Conservation (phyloP, 2,888 invertebrate species). For the Celastrina argiolus region DNA sequence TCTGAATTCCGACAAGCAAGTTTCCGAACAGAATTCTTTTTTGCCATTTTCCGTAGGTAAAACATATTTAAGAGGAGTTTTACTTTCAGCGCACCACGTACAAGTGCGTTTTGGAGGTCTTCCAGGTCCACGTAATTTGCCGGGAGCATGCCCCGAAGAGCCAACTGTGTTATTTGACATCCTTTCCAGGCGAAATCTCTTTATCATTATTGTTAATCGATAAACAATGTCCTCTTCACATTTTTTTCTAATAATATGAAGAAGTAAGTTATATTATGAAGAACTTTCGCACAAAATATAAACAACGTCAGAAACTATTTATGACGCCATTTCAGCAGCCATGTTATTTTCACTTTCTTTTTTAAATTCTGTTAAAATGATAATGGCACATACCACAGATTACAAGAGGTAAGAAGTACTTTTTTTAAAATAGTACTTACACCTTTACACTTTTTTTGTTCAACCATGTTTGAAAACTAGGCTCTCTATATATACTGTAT, state of each 20-base stretch:
- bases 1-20: conserved; percentile 91
- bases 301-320: conserved; percentile 72
- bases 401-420: too few relatives aligned
- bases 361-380: conserved; percentile 4
- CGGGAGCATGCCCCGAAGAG: conserved; percentile 75
- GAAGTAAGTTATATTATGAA: conserved; percentile 31
- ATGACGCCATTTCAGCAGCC: conserved; percentile 75
- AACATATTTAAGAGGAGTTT: conserved; percentile 90
- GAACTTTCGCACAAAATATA: conserved; percentile 61
- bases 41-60: conserved; percentile 92
- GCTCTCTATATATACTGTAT: too few relatives aligned
- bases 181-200: conserved; percentile 44
- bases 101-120: conserved; percentile 90
- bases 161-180: conserved; percentile 76
- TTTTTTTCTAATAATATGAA: conserved; percentile 42
- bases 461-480: too few relatives aligned
- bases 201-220: conserved; percentile 53
- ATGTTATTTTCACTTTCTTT: conserved; percentile 48
- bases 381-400: neutral
- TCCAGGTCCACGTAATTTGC: conserved; percentile 83
- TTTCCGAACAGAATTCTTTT: conserved; percentile 95
- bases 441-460: too few relatives aligned
- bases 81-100: conserved; percentile 92
- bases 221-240: conserved; percentile 45
- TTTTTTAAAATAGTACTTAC: too few relatives aligned